Conservation (phyloP, 2,113 vertebrate species). For the human (Homo sapiens) region GRCh38 chr4:146186001-146186500, state of each 20-base stretch:
- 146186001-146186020: no score
- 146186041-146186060: conserved; percentile 20
- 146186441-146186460: conserved; percentile 20
- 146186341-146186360: conserved; percentile 69
- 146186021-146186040: no score
- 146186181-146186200: conserved; percentile 49
- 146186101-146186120: not conserved
- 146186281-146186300: conserved; percentile 53
- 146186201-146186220: not conserved
- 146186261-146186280: conserved; percentile 49
- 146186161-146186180: not conserved
- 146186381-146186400: conserved; percentile 2
- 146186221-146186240: conserved; percentile 14
- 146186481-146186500: conserved; percentile 21
- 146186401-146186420: conserved; percentile 32
- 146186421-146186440: not conserved
- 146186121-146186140: not conserved
- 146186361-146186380: conserved; percentile 15
- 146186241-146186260: conserved; percentile 31
- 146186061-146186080: conserved; percentile 7
- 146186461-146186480: not conserved
- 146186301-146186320: conserved; percentile 52
- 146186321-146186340: conserved; percentile 50
- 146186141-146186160: not conserved
- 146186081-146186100: not conserved